phyloP scores from a whole-genome alignment of 2,113 vertebrate species.

The Terrapene triunguis region DNA sequence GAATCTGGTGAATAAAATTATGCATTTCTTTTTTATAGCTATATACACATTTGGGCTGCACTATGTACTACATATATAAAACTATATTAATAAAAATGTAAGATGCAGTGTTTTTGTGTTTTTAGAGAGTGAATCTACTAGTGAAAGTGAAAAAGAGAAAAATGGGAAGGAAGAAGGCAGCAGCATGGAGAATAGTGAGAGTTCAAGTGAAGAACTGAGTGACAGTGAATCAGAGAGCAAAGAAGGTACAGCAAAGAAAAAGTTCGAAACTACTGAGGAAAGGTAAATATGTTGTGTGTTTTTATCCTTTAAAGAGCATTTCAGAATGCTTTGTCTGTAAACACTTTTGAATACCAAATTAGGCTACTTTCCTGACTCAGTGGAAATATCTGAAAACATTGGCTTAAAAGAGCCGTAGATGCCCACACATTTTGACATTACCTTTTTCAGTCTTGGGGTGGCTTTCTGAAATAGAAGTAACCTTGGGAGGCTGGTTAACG shows the following conservation, averaged over 20 bases:
- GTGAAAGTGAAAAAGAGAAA: constrained; percentile 78
- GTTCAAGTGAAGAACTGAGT: constrained; percentile 79
- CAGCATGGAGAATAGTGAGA: constrained; percentile 76
- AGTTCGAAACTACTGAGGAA: constrained; percentile 28
- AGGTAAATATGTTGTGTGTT: constrained; percentile 64
- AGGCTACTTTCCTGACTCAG: background rate
- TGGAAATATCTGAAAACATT: background rate
- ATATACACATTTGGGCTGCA: background rate
- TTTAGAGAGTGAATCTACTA: constrained; percentile 82
- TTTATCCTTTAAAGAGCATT: background rate
- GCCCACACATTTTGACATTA: background rate
- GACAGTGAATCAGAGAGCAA: constrained; percentile 80
- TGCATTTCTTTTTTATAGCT: background rate
- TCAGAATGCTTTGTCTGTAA: background rate
- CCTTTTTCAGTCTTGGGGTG: constrained; percentile 58
- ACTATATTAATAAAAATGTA: background rate
- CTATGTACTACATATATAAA: background rate
- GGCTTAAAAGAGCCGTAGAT: background rate
- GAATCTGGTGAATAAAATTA: background rate
- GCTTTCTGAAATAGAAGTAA: constrained; percentile 76
- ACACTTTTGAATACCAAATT: background rate
- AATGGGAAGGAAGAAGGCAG: constrained; percentile 77
- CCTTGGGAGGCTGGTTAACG: constrained; percentile 80
- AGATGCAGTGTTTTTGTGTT: background rate
- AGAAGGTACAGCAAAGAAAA: constrained; percentile 73